Base-by-base conservation (phyloP, 2,797 vertebrate species). In the Eulemur albifrons region DNA sequence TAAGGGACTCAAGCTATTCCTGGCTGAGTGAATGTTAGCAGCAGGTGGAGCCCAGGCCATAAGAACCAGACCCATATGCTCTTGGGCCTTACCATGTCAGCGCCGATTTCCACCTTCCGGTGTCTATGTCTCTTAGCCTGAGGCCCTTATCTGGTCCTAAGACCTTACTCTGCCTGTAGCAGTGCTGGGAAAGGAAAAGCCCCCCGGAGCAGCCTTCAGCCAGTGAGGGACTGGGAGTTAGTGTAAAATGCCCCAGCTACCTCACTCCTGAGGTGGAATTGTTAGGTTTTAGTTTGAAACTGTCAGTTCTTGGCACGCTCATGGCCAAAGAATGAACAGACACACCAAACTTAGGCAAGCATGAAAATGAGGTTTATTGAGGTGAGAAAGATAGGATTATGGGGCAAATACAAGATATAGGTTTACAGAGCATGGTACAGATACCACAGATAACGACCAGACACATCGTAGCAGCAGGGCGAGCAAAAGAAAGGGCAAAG, bases 131-230 rank as follows among this genome's bases (percentile, higher is more conserved):
- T n/a, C 27, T 38, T 81, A 88, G 15, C 63, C 35, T 18, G 13
- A 25, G 43, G 15, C 20, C 17, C 25, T 61, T 77, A 5, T 30
- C 27, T 8, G 15, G 4, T 17, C 48, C 23, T 9, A 32, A 52
- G 14, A n/a, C 18, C 18, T 9, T 61, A 25, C 1, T 52, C 21
- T 82, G n/a, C 17, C 5, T 63, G 13, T 17, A 40, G 40, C 52
- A 50, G 43, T 6, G n/a, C 18, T 50, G 7, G 45, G 20, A 35
- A 7, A 86, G 8, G 17, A 90, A 43, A 13, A 79, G 35, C 35
- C 12, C n/a, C 5, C 0, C 0, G 6, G 23, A 89, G 18, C 17
- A 35, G 5, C 32, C 10, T 5, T 87, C 11, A 3, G 7, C 21
- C 12, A 38, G 5, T 14, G 18, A 61, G 8, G n/a, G 35, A 40